Conservation (phyloP, 2,113 vertebrate genomes). For the Eidolon helvum region DNA sequence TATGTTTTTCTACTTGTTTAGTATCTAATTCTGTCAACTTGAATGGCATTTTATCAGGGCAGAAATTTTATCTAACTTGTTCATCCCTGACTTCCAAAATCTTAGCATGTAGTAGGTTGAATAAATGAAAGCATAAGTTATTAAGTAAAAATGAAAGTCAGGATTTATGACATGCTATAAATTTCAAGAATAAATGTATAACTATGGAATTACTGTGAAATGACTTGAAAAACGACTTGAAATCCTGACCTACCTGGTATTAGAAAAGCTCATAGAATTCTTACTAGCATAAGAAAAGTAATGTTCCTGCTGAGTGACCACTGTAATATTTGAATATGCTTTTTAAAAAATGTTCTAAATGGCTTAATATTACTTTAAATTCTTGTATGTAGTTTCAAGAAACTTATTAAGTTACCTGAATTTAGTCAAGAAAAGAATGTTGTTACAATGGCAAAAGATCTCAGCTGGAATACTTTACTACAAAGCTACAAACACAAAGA, state of each 20-base stretch:
- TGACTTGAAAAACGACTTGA: conserved; percentile 50
- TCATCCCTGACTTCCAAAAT: not conserved
- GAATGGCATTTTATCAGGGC: not conserved
- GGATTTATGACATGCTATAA: conserved; percentile 47
- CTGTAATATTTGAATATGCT: conserved; percentile 40
- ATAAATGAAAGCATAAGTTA: conserved; percentile 15
- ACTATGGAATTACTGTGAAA: conserved; percentile 58
- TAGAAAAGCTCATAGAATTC: conserved; percentile 38
- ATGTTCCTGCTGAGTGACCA: conserved; percentile 29
- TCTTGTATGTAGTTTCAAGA: conserved; percentile 33
- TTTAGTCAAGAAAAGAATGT: conserved; percentile 42
- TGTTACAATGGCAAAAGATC: conserved; percentile 16
- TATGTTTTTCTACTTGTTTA: not conserved
- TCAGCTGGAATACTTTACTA: not conserved
- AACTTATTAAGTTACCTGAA: conserved; percentile 5
- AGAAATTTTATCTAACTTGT: not conserved
- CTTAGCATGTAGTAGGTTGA: not conserved
- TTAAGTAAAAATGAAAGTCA: conserved; percentile 43
- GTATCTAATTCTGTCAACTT: not conserved
- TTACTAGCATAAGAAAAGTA: conserved; percentile 37
- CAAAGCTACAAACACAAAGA: not conserved
- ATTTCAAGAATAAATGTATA: conserved; percentile 54
- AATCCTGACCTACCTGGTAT: not conserved
- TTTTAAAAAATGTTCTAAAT: conserved; percentile 21
- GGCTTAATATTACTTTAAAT: conserved; percentile 46